Base-by-base conservation (phyloP, 2,113 vertebrate genomes). In the Grantiella picta region DNA sequence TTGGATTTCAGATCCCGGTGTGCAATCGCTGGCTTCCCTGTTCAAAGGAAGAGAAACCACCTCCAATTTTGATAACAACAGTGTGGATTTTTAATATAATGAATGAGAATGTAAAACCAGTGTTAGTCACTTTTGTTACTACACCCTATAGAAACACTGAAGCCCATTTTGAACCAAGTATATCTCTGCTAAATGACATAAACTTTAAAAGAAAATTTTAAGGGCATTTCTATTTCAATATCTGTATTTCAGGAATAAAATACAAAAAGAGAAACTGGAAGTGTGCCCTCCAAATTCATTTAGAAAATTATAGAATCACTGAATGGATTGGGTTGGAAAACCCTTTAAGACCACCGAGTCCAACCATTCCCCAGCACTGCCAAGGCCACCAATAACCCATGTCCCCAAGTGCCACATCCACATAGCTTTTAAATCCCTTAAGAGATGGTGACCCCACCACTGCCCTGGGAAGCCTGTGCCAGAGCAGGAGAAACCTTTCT, bases 1-100 rank as follows among this genome's bases (percentile, higher is more conserved):
- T 99, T 99, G 56, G 99, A 99, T 83, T 99, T 99, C 75, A 99
- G 98, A n/a, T 99, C 99, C 90, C 99, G 98, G 97, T 99, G 99
- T 19, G 99, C 99, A 18, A 99, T 99, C 6, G 99, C 99, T 15
- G 99, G 99, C 95, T 99, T 99, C 78, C 99, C 99, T 99, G 95
- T 2, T 42, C 92, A 18, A 81, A 59, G 95, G 3, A 33, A 27
- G 47, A 61, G 33, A 49, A 70, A 35, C 45, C 2, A 0, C 15
- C 15, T 1, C 22, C 45, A 10, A 0, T 7, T 47, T 29, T 16
- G 33, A 0, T 7, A 61, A 35, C 25, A 22, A 3, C 25, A 10
- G 33, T 0, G 23, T 1, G 9, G 15, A 8, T 19, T 44, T 47
- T 44, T 28, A 52, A 71, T 2, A 1, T 1, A 15, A 13, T 0